phyloP scores from a whole-genome alignment of 2,888 invertebrate species.

The Nomada hirtipes region DNA sequence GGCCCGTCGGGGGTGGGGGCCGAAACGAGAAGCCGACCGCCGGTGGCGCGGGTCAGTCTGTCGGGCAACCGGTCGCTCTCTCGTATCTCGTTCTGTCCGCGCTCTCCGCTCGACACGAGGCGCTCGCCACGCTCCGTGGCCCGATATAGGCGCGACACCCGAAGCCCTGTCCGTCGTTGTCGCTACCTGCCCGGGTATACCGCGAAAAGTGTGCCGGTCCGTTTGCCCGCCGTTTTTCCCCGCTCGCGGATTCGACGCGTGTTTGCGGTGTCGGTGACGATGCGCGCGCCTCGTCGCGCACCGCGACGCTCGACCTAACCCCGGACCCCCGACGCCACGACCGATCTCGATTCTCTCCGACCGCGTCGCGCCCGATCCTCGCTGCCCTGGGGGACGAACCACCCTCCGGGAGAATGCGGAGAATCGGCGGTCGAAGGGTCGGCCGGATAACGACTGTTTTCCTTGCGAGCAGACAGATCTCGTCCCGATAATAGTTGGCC shows the following conservation, averaged over 20 bases:
- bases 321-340: conserved; percentile 16
- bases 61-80: conserved; percentile 84
- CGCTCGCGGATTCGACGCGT: not conserved
- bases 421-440: conserved; percentile 63
- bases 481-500: conserved; percentile 41
- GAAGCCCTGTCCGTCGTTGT: conserved; percentile 39
- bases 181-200: not conserved
- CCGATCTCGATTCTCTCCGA: not conserved
- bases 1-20: conserved; percentile 73
- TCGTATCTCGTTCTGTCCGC: conserved; percentile 83
- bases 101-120: conserved; percentile 71
- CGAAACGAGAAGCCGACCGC: conserved; percentile 80
- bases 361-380: not conserved
- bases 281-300: conserved; percentile 61
- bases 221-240: conserved; percentile 16
- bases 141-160: conserved; percentile 52
- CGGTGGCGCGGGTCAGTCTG: conserved; percentile 83
- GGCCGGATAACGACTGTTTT: not conserved
- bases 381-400: no score
- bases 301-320: conserved; percentile 31
- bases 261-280: conserved; percentile 31
- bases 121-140: conserved; percentile 47
- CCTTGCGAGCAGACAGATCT: not conserved
- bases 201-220: not conserved
- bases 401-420: conserved; percentile 48